Base-by-base conservation (phyloP, 2,113 vertebrate species). In the Leptodactylus fuscus region DNA sequence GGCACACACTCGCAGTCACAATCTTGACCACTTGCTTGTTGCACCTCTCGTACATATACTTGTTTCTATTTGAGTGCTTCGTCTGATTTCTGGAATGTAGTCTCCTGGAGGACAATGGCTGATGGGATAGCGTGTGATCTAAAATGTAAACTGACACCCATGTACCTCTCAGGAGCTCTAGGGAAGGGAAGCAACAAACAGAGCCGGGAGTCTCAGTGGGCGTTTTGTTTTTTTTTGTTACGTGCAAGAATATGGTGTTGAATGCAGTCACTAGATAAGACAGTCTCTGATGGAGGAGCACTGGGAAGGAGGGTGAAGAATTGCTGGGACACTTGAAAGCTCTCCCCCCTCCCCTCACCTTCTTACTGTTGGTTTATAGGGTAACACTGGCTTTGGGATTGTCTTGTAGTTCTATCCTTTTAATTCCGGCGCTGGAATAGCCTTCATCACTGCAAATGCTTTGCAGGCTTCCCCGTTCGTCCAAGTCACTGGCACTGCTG, bases 361-460 rank as follows among this genome's bases (percentile, higher is more conserved):
- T 85, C 22, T 87, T 24, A 73, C 48, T 44, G 77, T 84, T 89
- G 88, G 83, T 93, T 95, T 95, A 98, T 71, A 97, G 92, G 73
- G 93, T 90, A 4, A 90, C 90, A 69, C 93, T 89, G 76, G 91
- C 85, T 90, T 95, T 94, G 87, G 88, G 92, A 87, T 76, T 85
- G 93, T 94, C 92, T 92, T 94, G 93, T 88, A 90, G 89, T 92
- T 93, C 94, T 85, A 94, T 91, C 83, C 92, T 94, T 90, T 90
- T 93, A 87, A 96, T 87, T 87, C 96, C 91, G 20, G 96, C 91
- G 80, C 97, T 98, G 92, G 96, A 94, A 75, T 99, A 98, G 67
- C 98, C 97, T 89, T 99, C 98, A 0, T 98, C 98, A 0, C 97
- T 99, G 88, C 95, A 96, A 82, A 96, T 90, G 89, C 97, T 98